phyloP scores from a whole-genome alignment of 2,888 invertebrate species.

The Meiosimyza platycephala region DNA sequence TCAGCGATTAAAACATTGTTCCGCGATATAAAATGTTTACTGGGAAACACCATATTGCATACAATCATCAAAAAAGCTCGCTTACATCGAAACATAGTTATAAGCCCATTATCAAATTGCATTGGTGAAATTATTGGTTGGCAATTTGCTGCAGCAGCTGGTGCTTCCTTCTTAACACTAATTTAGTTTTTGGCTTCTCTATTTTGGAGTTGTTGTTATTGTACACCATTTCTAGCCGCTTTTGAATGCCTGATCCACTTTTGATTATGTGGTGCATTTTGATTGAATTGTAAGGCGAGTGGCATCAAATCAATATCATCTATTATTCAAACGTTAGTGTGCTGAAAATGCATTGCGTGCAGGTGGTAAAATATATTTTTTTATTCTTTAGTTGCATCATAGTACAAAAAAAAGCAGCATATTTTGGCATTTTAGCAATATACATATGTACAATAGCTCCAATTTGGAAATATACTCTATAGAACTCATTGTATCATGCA shows the following conservation, averaged over 20 bases:
- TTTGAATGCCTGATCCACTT: neutral
- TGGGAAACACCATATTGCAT: slow-evolving; percentile 1
- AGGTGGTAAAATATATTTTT: no score
- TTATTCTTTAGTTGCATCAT: no score
- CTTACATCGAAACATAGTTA: neutral
- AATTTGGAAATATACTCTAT: no score
- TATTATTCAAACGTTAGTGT: slow-evolving; percentile 1
- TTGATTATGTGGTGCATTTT: slow-evolving; percentile 16
- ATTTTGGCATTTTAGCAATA: no score
- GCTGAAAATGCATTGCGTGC: no score
- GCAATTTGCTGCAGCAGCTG: neutral
- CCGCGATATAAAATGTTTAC: no score
- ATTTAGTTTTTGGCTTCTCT: neutral
- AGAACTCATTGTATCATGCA: no score
- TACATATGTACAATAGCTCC: no score
- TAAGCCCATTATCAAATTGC: slow-evolving; percentile 9
- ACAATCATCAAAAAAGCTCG: neutral
- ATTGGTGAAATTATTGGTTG: neutral
- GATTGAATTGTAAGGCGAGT: slow-evolving; percentile 3
- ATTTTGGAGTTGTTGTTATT: neutral
- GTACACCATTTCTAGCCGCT: neutral
- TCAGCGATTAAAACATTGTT: no score
- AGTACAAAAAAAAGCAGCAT: no score
- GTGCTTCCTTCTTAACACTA: neutral
- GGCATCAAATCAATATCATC: slow-evolving; percentile 3